Percentiles rank a stretch among this genome's conserved stretches.
Conservation (phyloP, 2,888 invertebrate species). For the Machimus atricapillus region DNA sequence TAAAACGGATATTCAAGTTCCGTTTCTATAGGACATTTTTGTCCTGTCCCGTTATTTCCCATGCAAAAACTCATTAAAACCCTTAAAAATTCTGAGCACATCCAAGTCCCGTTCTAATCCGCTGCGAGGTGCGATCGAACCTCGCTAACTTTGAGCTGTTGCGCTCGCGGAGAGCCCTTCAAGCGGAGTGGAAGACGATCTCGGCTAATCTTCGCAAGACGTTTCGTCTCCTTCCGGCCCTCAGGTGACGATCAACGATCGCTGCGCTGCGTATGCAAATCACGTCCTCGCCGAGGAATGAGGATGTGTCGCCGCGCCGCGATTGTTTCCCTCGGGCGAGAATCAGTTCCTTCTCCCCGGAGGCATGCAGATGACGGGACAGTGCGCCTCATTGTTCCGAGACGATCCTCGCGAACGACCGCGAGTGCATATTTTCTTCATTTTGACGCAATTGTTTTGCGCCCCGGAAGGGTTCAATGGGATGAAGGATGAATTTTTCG, state of each 20-base stretch:
- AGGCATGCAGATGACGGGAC: slow-evolving; percentile 34
- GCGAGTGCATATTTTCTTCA: background rate
- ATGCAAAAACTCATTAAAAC: background rate
- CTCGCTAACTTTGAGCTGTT: background rate
- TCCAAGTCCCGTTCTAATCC: background rate
- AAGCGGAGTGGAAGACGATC: background rate
- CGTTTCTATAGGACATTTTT: background rate
- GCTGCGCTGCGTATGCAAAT: background rate
- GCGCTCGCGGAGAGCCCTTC: background rate
- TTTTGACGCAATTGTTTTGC: background rate
- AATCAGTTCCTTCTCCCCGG: background rate
- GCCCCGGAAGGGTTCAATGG: background rate
- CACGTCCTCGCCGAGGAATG: background rate
- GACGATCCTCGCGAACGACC: slow-evolving; percentile 19
- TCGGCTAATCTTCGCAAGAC: background rate
- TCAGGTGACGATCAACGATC: background rate
- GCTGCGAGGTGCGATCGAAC: background rate
- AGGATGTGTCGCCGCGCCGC: background rate
- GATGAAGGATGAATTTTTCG: background rate
- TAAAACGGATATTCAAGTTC: too few species aligned
- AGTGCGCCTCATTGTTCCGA: slow-evolving; percentile 6
- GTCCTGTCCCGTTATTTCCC: background rate
- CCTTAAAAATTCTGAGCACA: background rate
- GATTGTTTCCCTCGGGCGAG: background rate
- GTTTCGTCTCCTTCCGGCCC: background rate